phyloP scores from a whole-genome alignment of 1,140 invertebrate species.

The Trichoplusia ni region DNA sequence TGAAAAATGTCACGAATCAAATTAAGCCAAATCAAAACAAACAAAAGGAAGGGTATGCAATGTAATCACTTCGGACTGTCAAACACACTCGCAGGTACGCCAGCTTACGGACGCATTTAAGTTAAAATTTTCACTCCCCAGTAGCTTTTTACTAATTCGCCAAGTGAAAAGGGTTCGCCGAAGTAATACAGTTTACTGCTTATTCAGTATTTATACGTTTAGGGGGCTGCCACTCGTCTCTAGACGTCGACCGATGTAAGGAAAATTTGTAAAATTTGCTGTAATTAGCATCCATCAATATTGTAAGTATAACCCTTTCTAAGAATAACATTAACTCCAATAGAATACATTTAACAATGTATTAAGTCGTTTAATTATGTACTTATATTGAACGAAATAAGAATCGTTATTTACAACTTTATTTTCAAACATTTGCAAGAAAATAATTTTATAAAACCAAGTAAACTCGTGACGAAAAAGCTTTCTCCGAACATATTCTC shows the following conservation, averaged over 20 bases:
- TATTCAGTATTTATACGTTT: slow-evolving; percentile 80
- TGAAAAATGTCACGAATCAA: slow-evolving; percentile 76
- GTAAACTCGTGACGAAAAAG: background rate
- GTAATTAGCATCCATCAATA: slow-evolving; percentile 57
- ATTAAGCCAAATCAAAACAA: slow-evolving; percentile 76
- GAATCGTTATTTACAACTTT: too few species aligned
- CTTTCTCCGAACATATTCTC: background rate
- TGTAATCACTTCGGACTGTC: slow-evolving; percentile 79
- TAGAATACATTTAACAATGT: too few species aligned
- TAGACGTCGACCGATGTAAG: slow-evolving; percentile 64
- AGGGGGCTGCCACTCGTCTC: slow-evolving; percentile 70
- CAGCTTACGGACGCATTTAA: slow-evolving; percentile 74
- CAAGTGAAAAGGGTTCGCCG: slow-evolving; percentile 81
- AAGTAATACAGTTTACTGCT: slow-evolving; percentile 82
- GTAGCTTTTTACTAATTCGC: slow-evolving; percentile 82
- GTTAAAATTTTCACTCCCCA: slow-evolving; percentile 81
- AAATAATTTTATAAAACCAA: background rate
- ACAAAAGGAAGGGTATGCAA: slow-evolving; percentile 71
- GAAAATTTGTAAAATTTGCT: slow-evolving; percentile 75
- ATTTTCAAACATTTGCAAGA: background rate
- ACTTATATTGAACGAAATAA: too few species aligned
- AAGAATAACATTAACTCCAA: slow-evolving; percentile 15
- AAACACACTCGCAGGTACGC: slow-evolving; percentile 74
- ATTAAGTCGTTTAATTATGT: too few species aligned
- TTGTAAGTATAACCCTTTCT: slow-evolving; percentile 15